Evolutionary conservation across 2,113 vertebrate genomes (phyloP).

Genomic region (Aplodontia rufa): DNA sequence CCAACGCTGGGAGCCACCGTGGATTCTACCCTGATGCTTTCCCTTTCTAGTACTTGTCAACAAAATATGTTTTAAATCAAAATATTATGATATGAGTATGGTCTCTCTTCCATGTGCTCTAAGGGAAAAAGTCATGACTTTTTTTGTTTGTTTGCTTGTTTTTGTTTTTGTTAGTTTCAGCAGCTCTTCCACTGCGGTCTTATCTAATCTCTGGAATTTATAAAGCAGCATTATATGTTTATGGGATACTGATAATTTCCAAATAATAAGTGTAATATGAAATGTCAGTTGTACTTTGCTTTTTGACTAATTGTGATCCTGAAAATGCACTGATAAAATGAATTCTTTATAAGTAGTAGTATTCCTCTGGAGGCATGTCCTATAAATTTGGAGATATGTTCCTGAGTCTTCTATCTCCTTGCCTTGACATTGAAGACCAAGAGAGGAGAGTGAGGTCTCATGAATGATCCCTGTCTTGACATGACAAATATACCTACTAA

Average conservation of each 20-base stretch:
- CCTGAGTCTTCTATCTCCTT: neutral
- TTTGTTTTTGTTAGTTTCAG: neutral
- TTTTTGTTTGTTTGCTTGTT: neutral
- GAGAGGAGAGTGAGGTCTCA: neutral
- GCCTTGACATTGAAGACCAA: neutral
- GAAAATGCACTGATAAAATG: neutral
- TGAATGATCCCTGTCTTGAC: neutral
- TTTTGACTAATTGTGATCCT: neutral
- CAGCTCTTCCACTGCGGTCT: neutral
- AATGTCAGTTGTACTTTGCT: neutral
- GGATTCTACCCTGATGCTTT: neutral
- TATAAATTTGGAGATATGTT: neutral
- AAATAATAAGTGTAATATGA: neutral
- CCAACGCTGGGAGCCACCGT: neutral
- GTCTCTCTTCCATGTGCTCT: neutral
- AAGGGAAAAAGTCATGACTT: neutral
- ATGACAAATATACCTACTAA: neutral
- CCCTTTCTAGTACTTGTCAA: neutral
- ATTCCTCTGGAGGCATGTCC: neutral
- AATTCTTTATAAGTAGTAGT: neutral
- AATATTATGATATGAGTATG: neutral
- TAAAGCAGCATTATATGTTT: neutral
- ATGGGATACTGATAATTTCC: neutral
- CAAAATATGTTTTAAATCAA: constrained; percentile 49
- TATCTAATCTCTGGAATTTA: constrained; percentile 3